Base-by-base conservation (phyloP, 2,888 invertebrate species). In the Lordiphosa fenestrarum region DNA sequence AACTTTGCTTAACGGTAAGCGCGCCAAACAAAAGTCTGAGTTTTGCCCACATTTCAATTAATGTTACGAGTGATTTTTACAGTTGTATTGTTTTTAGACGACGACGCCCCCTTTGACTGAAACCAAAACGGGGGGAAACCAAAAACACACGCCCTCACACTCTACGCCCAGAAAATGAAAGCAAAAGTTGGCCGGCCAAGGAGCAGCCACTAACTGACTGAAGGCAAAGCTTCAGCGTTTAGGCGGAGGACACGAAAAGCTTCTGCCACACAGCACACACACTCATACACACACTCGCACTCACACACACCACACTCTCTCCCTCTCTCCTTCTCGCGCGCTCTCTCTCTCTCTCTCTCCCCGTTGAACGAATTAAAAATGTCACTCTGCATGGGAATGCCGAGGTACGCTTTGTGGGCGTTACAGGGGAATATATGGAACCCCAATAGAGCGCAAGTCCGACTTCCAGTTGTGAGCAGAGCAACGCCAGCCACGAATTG, bases 351-450 rank as follows among this genome's bases (percentile, higher is more conserved):
- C 71, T 61, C 77, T 55, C 65, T 56, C 63, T 54, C 56, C 37
- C 41, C 9, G 1, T 3, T 9, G 23, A 3, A 74, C 66, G 75
- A 84, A 84, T 86, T 74, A 84, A 86, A 86, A 86, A 81, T 85
- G 85, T 85, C 85, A 86, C 86, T 84, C 72, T 84, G 84, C 72
- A 69, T 72, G 71, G 80, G 74, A 85, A 85, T 84, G 25, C 25
- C 7, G 25, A 25, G 25, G 7, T 7, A 25, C 25, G 25, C 7
- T 25, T 25, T 25, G 60, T 86, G 86, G 87, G 86, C 86, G 86
- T 81, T 66, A 71, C 86, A 77, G 76, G 87, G 86, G 86, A 86
- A 86, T 55, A 70, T 33, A 30, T 25, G 58, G 70, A 77, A 63
- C 30, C 63, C 85, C 85, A 84, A 81, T 81, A 81, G 80, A 80